Evolutionary conservation across 2,888 invertebrate species (phyloP), one percentile per base, ranked within the genome.

Genomic region (Eilema sororculum): DNA sequence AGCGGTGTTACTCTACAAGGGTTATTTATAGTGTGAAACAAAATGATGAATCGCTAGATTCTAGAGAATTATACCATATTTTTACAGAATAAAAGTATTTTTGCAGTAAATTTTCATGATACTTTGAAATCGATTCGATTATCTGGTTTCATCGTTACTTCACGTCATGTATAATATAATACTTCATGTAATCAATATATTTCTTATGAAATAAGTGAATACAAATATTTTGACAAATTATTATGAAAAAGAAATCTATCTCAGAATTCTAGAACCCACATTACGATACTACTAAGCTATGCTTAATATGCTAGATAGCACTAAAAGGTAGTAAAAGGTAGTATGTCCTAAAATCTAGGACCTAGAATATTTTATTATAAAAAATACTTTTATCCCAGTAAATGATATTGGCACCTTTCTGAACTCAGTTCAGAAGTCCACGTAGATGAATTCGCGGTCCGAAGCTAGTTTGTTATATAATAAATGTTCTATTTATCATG

Each of bases 21-120:
- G 75, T 77, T 73, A 73, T 77, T 78, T 78, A 72, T 67, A 71
- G 69, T 65, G 67, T 74, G 72, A 78, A 75, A 71, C 67, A 78
- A 79, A 79, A 79, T 72, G 52, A 52, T 78, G 69, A 79, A 74
- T 25, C 67, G 52, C 58, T 37, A 69, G 69, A 74, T 77, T 25
- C 61, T 63, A 28, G 58, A 65, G 20, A 30, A 52, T n/a, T 52
- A 52, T 52, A 52, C n/a, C 52, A 16, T 52, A 52, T 52, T 52
- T n/a, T 52, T 52, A 52, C n/a, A 0, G 10, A 6, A 8, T 20
- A 52, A 9, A 52, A 5, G 52, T n/a, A n/a, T n/a, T n/a, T n/a
- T n/a, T n/a, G n/a, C n/a, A n/a, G n/a, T n/a, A n/a, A 52, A 9
- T 52, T 52, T n/a, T n/a, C n/a, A 9, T 46, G 46, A 46, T 37